Evolutionary conservation across 2,113 vertebrate genomes (phyloP).

Genomic region (Albula goreensis): DNA sequence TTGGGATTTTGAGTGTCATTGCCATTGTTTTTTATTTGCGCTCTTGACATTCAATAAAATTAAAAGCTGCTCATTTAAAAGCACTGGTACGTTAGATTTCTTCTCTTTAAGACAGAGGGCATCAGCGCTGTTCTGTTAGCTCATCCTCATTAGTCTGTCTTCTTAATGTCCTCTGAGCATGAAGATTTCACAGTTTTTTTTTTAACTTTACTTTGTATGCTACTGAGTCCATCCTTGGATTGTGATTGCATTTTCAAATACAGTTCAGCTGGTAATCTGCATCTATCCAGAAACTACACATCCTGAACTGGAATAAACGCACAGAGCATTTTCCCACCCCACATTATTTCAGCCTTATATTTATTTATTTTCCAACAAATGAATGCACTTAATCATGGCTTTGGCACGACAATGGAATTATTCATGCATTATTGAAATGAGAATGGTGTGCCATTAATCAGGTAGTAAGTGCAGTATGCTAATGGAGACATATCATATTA

Average conservation of each 20-base stretch:
- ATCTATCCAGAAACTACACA: not conserved
- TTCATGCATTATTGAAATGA: constrained; percentile 68
- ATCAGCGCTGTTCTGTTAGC: not conserved
- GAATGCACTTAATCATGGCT: constrained; percentile 57
- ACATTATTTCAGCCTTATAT: constrained; percentile 31
- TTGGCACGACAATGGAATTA: constrained; percentile 55
- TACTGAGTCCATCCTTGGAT: not conserved
- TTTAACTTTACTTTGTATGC: not conserved
- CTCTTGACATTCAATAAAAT: not conserved
- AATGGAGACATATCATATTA: constrained; percentile 57
- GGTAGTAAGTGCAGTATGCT: constrained; percentile 48
- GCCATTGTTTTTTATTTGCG: not conserved
- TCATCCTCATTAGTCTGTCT: not conserved
- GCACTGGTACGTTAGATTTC: not conserved
- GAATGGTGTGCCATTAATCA: constrained; percentile 65
- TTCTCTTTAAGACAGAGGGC: not conserved
- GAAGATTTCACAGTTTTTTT: not conserved
- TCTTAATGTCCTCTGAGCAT: not conserved
- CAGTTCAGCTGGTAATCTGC: not conserved
- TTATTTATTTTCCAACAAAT: constrained; percentile 50
- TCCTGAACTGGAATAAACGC: constrained; percentile 2
- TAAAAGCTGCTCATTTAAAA: not conserved
- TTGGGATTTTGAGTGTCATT: not conserved
- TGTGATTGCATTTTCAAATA: constrained; percentile 5
- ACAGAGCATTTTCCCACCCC: not conserved